These are phyloP conservation scores for Mormyrus lacerda DNA, from an alignment of 2,113 vertebrate genomes.

Conservation along the genomic window DNA sequence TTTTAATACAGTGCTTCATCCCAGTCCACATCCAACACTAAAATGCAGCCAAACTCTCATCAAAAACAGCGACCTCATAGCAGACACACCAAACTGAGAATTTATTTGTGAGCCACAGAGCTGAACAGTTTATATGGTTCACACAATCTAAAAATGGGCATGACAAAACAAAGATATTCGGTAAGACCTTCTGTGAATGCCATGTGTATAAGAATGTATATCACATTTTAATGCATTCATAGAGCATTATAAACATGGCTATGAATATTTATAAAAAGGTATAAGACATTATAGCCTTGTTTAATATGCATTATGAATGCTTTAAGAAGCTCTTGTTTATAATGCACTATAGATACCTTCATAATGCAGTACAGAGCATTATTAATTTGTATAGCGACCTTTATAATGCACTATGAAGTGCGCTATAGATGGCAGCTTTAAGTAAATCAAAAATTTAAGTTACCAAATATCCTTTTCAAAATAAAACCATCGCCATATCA, in stretches of 20 bases:
- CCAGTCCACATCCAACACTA: neutral
- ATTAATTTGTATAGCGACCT: neutral
- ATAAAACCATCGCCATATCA: neutral
- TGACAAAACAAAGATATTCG: neutral
- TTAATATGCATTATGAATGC: neutral
- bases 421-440: neutral
- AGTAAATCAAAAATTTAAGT: neutral
- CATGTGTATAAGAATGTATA: neutral
- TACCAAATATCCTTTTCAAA: neutral
- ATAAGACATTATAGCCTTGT: neutral
- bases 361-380: neutral
- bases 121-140: neutral
- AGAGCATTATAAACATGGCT: neutral
- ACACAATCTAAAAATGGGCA: neutral
- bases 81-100: neutral
- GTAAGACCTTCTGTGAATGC: neutral
- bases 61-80: neutral
- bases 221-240: neutral
- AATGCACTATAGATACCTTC: neutral
- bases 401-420: neutral
- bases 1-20: neutral
- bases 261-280: neutral
- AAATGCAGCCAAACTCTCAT: neutral
- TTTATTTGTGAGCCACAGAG: neutral
- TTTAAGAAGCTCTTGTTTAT: neutral